Evolutionary conservation across 35 echinoderm and acorn worm genomes (phyloP).

Genomic region (Amphiura filiformis): DNA sequence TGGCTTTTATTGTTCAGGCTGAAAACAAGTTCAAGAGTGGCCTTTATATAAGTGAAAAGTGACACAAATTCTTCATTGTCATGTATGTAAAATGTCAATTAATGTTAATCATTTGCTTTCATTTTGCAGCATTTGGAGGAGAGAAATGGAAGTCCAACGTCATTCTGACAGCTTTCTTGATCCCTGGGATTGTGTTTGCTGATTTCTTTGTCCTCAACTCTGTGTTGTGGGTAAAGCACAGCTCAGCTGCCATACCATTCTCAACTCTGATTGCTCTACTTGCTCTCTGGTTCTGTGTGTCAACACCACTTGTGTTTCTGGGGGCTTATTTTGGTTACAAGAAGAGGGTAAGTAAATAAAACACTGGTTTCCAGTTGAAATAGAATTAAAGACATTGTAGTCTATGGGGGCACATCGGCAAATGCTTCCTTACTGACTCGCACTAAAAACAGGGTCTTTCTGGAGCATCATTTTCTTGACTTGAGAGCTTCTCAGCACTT

Average conservation of each 20-base stretch:
- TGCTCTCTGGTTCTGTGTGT: conserved; percentile 95
- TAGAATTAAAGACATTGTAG: no score
- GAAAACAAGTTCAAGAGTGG: no score
- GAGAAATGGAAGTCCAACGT: conserved; percentile 99
- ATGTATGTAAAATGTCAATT: no score
- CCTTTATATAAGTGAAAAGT: no score
- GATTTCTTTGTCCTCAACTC: conserved; percentile 87
- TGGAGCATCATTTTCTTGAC: no score
- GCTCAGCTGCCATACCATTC: conserved; percentile 98
- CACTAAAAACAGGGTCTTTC: no score
- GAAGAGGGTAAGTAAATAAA: conserved; percentile 82
- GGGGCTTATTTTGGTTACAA: conserved; percentile 98
- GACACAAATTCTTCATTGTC: no score
- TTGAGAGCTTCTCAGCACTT: no score
- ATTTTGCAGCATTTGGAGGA: conserved; percentile 87
- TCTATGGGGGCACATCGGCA: no score
- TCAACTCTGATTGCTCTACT: conserved; percentile 81
- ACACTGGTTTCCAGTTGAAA: no score
- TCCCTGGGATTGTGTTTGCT: conserved; percentile 83
- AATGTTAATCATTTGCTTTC: not conserved
- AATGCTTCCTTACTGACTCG: no score
- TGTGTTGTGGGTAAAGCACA: conserved; percentile 92
- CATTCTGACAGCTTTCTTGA: conserved; percentile 77
- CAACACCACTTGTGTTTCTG: conserved; percentile 87
- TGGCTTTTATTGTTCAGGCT: no score